Evolutionary conservation across 1,140 invertebrate genomes (phyloP).

Genomic region (Conopomorpha cramerella): DNA sequence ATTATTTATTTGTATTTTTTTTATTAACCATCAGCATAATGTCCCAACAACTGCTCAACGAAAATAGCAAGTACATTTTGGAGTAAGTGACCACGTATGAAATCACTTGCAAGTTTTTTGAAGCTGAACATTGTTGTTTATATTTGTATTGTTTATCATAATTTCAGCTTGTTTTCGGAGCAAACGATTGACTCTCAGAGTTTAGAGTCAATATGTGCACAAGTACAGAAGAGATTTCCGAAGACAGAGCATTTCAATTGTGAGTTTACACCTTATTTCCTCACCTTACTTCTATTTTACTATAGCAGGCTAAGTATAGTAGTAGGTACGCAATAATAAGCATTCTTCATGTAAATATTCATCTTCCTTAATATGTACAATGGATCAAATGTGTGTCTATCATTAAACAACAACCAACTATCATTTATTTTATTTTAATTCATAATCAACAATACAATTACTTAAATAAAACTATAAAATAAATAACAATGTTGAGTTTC

Average conservation of each 20-base stretch:
- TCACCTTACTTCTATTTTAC: no score
- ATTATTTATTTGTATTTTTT: background rate
- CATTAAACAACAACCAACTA: no score
- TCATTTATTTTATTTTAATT: no score
- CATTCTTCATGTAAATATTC: no score
- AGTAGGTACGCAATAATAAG: no score
- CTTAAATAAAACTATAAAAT: no score
- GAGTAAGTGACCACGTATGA: constrained; percentile 23
- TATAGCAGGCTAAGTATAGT: no score
- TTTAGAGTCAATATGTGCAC: constrained; percentile 49
- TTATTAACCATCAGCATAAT: constrained; percentile 14
- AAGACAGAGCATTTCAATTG: constrained; percentile 79
- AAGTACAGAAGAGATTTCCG: constrained; percentile 76
- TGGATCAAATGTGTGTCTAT: no score
- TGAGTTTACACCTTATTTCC: constrained; percentile 36
- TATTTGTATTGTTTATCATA: constrained; percentile 7
- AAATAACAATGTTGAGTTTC: no score
- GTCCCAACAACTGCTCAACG: constrained; percentile 42
- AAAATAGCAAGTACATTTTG: constrained; percentile 52
- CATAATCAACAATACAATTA: no score
- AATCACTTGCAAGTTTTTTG: constrained; percentile 5
- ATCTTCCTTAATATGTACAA: no score
- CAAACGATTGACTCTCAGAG: constrained; percentile 51
- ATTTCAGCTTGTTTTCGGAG: constrained; percentile 57
- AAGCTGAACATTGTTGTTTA: constrained; percentile 1